Percentiles rank a stretch among this genome's conserved stretches.
Conservation (phyloP, 2,888 invertebrate genomes). For the Spodoptera exigua region DNA sequence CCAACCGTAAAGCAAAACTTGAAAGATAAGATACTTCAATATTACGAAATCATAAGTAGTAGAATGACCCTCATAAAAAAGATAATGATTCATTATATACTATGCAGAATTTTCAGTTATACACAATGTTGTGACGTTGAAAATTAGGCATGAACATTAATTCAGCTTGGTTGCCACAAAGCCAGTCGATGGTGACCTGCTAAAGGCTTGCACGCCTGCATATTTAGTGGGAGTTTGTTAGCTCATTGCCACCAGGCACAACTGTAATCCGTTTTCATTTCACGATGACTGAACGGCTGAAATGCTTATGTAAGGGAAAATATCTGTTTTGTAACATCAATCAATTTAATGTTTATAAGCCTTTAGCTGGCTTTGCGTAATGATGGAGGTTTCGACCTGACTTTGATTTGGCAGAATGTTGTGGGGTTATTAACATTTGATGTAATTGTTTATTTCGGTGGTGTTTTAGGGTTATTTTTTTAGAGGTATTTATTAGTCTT, state of each 20-base stretch:
- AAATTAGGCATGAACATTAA: constrained; percentile 29
- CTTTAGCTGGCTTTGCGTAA: neutral
- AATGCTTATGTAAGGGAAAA: constrained; percentile 22
- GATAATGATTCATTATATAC: too few species aligned
- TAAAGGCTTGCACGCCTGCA: constrained; percentile 41
- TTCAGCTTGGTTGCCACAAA: constrained; percentile 43
- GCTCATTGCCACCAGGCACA: constrained; percentile 46
- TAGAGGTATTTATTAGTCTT: too few species aligned
- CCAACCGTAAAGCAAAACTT: too few species aligned
- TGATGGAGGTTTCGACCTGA: neutral
- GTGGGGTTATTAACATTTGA: neutral
- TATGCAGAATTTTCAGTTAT: too few species aligned
- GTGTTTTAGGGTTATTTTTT: too few species aligned
- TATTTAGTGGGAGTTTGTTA: constrained; percentile 47
- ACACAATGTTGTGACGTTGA: too few species aligned
- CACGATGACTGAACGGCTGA: constrained; percentile 19
- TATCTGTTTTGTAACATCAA: constrained; percentile 20
- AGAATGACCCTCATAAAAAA: too few species aligned
- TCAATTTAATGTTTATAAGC: constrained; percentile 15
- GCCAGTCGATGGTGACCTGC: constrained; percentile 39
- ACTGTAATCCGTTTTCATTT: constrained; percentile 48
- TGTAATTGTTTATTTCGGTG: too few species aligned
- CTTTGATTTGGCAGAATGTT: constrained; percentile 1
- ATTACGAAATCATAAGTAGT: too few species aligned
- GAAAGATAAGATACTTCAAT: too few species aligned